Base-by-base conservation (phyloP, 2,888 invertebrate genomes). In the Gryllus longicercus region DNA sequence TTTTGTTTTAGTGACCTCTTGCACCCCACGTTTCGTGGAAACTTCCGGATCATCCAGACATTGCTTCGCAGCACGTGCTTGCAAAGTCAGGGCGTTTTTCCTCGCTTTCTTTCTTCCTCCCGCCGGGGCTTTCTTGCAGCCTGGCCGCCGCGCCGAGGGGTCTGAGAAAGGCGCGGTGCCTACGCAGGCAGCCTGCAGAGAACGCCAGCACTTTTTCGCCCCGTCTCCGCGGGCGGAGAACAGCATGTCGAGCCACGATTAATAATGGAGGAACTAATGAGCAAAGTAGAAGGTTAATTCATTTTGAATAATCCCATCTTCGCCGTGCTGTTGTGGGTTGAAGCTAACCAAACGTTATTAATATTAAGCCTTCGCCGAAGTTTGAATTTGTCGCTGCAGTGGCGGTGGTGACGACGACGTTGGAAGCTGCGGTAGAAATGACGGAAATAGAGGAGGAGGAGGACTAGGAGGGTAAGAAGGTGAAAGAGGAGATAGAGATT, bases 201-300 rank as follows among this genome's bases (percentile, higher is more conserved):
- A 38, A 38, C 38, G 38, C 38, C 38, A 8, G 38, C 38, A 38
- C 38, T 38, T 38, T 38, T 38, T 38, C 38, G 38, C 38, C 38
- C 38, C 38, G 38, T 38, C 38, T 38, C 38, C 38, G 38, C 38
- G 38, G 38, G 38, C 38, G 38, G 38, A 8, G 38, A 5, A 38
- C 38, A 38, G 38, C 38, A 38, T 38, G 38, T 38, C 38, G 38
- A 38, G 38, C 38, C 8, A 38, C 38, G 38, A 38, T 63, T 14
- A 63, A 63, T 63, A 18, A 63, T 63, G n/a, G 0, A 63, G 63
- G n/a, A 63, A 63, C 63, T n/a, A 63, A 18, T 63, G 63, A 63
- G 63, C 63, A 63, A 63, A 63, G 63, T 63, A 63, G 63, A 63
- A n/a, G 63, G 63, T 63, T 63, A 63, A 63, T 63, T 63, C 63